Base-by-base conservation (phyloP, 2,888 invertebrate genomes). In the Pasiphila rectangulata region DNA sequence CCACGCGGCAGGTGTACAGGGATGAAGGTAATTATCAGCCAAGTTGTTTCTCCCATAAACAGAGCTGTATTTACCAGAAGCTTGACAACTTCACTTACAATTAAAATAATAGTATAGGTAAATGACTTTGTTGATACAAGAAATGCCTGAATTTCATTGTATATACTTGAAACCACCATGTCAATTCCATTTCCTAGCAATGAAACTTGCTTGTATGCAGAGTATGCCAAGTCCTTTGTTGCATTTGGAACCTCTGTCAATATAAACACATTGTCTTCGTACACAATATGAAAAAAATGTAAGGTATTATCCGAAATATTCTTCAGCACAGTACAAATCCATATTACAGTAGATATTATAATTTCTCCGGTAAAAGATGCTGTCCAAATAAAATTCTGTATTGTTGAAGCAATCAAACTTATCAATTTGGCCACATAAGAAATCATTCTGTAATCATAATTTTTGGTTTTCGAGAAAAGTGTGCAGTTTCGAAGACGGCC, bases 21-120 rank as follows among this genome's bases (percentile, higher is more conserved):
- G 32, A 88, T 47, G 65, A 87, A 87, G 40, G 84, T 84, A 36
- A 88, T 39, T 39, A 84, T 59, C 25, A 87, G 63, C 87, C 87
- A 88, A 46, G 77, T 46, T 15, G 82, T 73, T 56, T 84, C 77
- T 17, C 87, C 87, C 13, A 79, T 38, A 56, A 83, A 72, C 63
- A 86, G 64, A 21, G 77, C 36, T 38, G 69, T 57, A 58, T 69
- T 80, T 62, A 75, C 79, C 7, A 81, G 45, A 32, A 82, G 50
- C 20, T 59, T 46, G 7, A 79, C 47, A 36, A 82, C 68, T 67
- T 86, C 79, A 64, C 57, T 56, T 27, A 76, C 30, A 23, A 79
- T 59, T 9, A 70, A 49, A 35, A 69, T 40, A 34, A 75, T 36
- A 37, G 69, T 57, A 54, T 63, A 58, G 13, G 68, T 41, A 2